These are phyloP conservation scores for Proteles cristata DNA, from an alignment of 2,113 vertebrate genomes.

Conservation along the genomic window DNA sequence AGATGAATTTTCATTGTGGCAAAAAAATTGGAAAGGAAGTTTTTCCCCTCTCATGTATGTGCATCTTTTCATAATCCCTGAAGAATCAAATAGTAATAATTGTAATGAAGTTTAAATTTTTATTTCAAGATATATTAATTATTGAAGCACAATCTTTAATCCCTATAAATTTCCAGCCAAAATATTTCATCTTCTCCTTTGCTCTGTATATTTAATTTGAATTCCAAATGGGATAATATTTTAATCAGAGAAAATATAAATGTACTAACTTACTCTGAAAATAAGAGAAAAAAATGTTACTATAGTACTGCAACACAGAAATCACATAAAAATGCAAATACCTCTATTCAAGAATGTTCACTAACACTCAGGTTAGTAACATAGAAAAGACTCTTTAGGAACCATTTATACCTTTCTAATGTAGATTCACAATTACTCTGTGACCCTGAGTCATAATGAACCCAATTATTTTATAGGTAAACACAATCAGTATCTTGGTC, in stretches of 20 bases:
- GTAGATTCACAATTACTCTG: slow-evolving; percentile 27
- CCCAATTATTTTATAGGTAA: slow-evolving; percentile 63
- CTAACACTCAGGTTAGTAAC: background rate
- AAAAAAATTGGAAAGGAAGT: slow-evolving; percentile 26
- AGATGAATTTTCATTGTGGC: slow-evolving; percentile 25
- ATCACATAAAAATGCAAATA: background rate
- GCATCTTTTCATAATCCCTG: background rate
- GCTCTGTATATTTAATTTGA: slow-evolving; percentile 40
- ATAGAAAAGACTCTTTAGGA: background rate
- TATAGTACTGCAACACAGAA: background rate
- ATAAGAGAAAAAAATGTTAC: slow-evolving; percentile 16
- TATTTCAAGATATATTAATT: slow-evolving; percentile 36
- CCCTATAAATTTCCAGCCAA: slow-evolving; percentile 31
- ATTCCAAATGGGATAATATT: background rate
- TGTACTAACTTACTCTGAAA: background rate
- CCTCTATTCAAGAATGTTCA: background rate
- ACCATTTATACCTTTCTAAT: background rate
- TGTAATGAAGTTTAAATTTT: background rate
- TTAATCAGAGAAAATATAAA: slow-evolving; percentile 32
- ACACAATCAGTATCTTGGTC: background rate
- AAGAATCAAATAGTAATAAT: slow-evolving; percentile 22
- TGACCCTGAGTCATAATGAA: slow-evolving; percentile 32
- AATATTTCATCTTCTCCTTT: background rate
- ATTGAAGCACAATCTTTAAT: slow-evolving; percentile 2
- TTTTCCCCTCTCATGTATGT: background rate